phyloP scores from a whole-genome alignment of 2,113 vertebrate species.

The Pachyramphus minor region DNA sequence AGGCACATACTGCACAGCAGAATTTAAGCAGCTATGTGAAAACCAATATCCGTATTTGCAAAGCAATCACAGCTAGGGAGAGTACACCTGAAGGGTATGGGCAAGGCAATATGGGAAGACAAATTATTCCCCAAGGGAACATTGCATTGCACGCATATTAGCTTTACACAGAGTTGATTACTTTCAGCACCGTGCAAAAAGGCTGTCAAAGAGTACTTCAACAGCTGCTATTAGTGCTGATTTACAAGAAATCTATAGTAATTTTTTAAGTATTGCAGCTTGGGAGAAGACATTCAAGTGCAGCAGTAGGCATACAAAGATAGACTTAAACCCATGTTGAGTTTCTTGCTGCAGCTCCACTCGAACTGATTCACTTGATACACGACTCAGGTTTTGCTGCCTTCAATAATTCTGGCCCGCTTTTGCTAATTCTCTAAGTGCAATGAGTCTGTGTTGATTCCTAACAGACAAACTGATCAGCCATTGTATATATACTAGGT shows the following conservation, averaged over 20 bases:
- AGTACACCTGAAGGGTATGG: background rate
- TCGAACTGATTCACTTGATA: background rate
- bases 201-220: background rate
- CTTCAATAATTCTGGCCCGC: background rate
- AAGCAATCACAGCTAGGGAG: background rate
- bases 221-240: background rate
- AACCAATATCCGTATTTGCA: background rate
- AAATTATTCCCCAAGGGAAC: background rate
- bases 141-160: background rate
- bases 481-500: background rate
- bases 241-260: conserved; percentile 29
- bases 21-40: background rate
- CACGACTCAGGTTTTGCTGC: background rate
- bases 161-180: conserved; percentile 10
- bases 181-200: background rate
- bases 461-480: background rate
- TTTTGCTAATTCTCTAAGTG: background rate
- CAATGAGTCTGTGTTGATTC: background rate
- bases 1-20: background rate
- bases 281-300: background rate
- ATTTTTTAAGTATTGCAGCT: background rate
- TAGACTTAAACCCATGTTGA: accelerated
- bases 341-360: background rate
- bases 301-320: background rate
- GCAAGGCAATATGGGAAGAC: background rate